Conservation (phyloP, 1,140 invertebrate species). For the Lanistes nyassanus region DNA sequence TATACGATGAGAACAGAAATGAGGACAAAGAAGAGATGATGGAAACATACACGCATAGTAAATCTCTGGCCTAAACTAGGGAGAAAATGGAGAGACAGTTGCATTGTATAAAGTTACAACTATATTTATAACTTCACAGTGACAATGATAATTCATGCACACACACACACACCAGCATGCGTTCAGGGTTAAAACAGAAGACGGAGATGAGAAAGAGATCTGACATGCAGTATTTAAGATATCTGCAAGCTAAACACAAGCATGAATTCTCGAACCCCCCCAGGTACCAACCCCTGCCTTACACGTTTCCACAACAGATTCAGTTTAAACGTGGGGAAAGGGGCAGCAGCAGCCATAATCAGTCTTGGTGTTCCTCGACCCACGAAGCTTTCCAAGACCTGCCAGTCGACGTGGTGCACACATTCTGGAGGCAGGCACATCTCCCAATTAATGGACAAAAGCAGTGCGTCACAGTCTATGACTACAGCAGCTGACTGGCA, state of each 20-base stretch:
- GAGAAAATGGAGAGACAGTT: too few relatives aligned
- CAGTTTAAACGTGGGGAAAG: not conserved
- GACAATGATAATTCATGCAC: not conserved
- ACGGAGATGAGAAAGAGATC: not conserved
- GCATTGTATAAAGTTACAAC: not conserved
- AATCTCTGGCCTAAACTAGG: not conserved
- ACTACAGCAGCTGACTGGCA: too few relatives aligned
- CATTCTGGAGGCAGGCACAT: too few relatives aligned
- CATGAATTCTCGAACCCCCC: too few relatives aligned
- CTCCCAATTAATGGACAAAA: too few relatives aligned
- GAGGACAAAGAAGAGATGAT: not conserved
- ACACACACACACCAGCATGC: constrained; percentile 1
- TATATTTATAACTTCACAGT: not conserved
- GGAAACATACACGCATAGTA: constrained; percentile 1
- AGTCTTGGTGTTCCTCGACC: not conserved
- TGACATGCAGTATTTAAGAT: not conserved
- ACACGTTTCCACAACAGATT: not conserved
- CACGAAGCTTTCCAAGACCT: not conserved
- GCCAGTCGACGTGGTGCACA: too few relatives aligned
- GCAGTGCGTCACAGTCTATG: too few relatives aligned
- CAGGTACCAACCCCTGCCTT: too few relatives aligned
- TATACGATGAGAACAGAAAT: not conserved
- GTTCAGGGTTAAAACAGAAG: not conserved
- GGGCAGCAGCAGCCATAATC: not conserved
- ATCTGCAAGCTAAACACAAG: not conserved